Percentiles rank a stretch among this genome's conserved stretches.
phyloP scores from a whole-genome alignment of 2,113 vertebrate species.

The Phrynosoma blainvillii region DNA sequence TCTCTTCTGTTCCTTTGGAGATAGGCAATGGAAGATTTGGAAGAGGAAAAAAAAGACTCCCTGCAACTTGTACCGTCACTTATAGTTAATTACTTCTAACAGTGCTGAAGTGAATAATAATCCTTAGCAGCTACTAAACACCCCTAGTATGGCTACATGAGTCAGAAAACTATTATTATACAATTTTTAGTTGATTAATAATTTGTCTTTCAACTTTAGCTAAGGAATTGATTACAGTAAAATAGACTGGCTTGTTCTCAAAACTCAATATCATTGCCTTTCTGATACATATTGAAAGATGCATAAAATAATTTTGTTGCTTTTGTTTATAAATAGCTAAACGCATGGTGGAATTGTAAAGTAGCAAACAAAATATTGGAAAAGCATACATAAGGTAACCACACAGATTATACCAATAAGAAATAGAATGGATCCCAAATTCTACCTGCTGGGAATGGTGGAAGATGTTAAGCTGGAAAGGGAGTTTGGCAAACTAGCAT shows the following conservation, averaged over 20 bases:
- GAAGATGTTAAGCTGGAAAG: too few relatives aligned
- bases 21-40: background rate
- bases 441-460: too few relatives aligned
- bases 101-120: background rate
- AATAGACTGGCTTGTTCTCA: background rate
- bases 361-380: too few relatives aligned
- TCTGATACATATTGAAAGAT: background rate
- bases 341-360: too few relatives aligned
- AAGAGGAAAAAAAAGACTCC: too few relatives aligned
- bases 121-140: background rate
- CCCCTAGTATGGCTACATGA: background rate
- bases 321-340: too few relatives aligned
- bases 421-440: too few relatives aligned
- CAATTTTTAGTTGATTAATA: background rate
- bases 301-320: background rate
- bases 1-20: background rate
- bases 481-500: too few relatives aligned
- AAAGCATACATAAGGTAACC: too few relatives aligned
- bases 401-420: too few relatives aligned
- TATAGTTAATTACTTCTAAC: background rate
- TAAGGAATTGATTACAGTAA: background rate
- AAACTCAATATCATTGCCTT: background rate
- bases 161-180: background rate
- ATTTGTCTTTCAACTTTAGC: background rate
- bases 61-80: background rate